Conservation (phyloP, 2,888 invertebrate genomes). For the Eupsilia transversa region DNA sequence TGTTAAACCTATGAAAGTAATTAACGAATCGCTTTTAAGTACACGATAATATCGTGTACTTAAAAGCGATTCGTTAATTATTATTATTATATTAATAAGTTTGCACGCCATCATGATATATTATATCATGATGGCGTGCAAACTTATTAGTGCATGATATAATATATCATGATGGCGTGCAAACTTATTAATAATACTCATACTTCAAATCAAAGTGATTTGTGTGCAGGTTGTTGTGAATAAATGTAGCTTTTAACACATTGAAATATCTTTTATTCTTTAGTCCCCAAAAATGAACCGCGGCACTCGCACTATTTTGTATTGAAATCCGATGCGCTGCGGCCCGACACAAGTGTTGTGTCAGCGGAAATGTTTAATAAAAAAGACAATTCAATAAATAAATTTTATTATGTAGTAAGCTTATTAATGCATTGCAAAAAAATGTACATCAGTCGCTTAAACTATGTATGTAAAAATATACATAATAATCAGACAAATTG, state of each 20-base stretch:
- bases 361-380: background rate
- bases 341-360: too few species aligned
- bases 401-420: constrained; percentile 58
- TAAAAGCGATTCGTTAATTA: constrained; percentile 63
- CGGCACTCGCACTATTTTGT: too few species aligned
- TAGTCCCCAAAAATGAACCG: background rate
- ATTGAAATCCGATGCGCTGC: too few species aligned
- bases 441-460: constrained; percentile 59
- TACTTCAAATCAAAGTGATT: constrained; percentile 55
- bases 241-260: constrained; percentile 61
- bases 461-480: constrained; percentile 55
- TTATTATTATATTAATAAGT: constrained; percentile 55
- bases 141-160: too few species aligned
- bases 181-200: constrained; percentile 56
- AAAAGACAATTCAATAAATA: constrained; percentile 60
- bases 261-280: background rate
- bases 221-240: constrained; percentile 64
- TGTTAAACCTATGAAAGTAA: constrained; percentile 51
- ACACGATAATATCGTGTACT: constrained; percentile 31
- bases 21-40: constrained; percentile 62
- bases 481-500: constrained; percentile 53
- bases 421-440: constrained; percentile 44
- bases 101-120: constrained; percentile 31
- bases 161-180: constrained; percentile 32
- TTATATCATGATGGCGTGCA: too few species aligned